Base-by-base conservation (phyloP, 1,140 invertebrate species). In the Drosophila sulfurigaster region DNA sequence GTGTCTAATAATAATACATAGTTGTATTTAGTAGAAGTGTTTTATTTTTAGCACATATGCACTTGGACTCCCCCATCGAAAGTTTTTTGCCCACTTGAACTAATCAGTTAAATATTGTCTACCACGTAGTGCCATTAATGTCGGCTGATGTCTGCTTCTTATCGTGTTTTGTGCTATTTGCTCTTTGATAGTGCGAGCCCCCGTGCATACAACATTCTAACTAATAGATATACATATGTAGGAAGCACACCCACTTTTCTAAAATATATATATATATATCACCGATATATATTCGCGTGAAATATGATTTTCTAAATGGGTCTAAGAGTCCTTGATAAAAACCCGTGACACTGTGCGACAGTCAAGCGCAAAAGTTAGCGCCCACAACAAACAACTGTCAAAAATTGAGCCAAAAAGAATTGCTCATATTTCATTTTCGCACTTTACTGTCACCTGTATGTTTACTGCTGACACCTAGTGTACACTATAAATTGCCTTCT, bases 151-250 rank as follows among this genome's bases (percentile, higher is more conserved):
- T 52, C 60, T 52, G 48, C 35, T 25, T 49, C 41, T 68, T 68
- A 68, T 68, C 71, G 32, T 38, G 8, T 3, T 28, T 20, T 59
- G 8, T 3, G 11, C 32, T 60, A 16, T 66, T 67, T 67, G 51
- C 8, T 45, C 25, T 69, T 56, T 79, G 81, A 85, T 78, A 81
- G 48, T 20, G 51, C 38, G 49, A 60, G 74, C 82, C 71, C 75
- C 77, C 30, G 10, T n/a, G 52, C 4, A 3, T 74, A 32, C 11
- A 15, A 25, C 20, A 25, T 25, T 25, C 20, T 25, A 25, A 25
- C 20, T 25, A 25, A 25, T 25, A 25, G 20, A 25, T 38, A 38
- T 38, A 38, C 11, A 38, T 38, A 38, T 7, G 3, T 48, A 20
- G 28, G 13, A 8, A 2, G 13, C 64, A 73, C 70, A 10, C 70